These are phyloP conservation scores for Scolanthus callimorphus DNA, from an alignment of 92 coral and sea anemone genomes.

Conservation along the genomic window DNA sequence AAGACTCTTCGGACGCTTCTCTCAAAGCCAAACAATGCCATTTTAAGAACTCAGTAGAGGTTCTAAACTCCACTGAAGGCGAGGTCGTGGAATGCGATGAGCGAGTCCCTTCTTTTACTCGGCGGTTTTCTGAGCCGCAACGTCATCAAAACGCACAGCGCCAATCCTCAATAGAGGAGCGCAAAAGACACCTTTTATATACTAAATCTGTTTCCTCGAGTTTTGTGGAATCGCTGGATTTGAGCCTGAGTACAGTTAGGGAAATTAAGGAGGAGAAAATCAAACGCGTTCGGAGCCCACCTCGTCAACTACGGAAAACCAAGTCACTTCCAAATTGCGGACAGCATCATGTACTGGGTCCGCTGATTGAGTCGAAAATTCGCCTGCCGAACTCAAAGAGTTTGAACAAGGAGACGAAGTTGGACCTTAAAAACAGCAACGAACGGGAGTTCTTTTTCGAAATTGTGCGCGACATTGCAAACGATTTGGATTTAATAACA, in stretches of 20 bases:
- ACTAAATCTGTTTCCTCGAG: slow-evolving; percentile 69
- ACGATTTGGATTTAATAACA: slow-evolving; percentile 89
- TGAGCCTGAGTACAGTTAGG: slow-evolving; percentile 73
- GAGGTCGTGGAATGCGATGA: slow-evolving; percentile 43
- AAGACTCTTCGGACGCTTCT: slow-evolving; percentile 40
- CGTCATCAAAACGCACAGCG: slow-evolving; percentile 56
- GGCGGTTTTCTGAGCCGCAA: slow-evolving; percentile 79
- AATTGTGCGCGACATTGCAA: slow-evolving; percentile 97
- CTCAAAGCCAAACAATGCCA: slow-evolving; percentile 63
- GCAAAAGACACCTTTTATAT: slow-evolving; percentile 44
- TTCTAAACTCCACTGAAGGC: slow-evolving; percentile 59
- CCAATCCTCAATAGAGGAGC: slow-evolving; percentile 43
- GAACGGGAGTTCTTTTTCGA: slow-evolving; percentile 97
- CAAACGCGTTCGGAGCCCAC: slow-evolving; percentile 75
- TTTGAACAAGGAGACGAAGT: slow-evolving; percentile 86
- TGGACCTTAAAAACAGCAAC: slow-evolving; percentile 88
- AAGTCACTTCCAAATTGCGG: slow-evolving; percentile 92
- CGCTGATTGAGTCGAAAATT: slow-evolving; percentile 95
- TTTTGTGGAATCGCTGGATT: slow-evolving; percentile 78
- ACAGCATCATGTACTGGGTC: slow-evolving; percentile 87
- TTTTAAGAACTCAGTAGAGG: slow-evolving; percentile 78
- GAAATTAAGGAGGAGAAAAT: slow-evolving; percentile 73
- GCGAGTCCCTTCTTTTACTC: slow-evolving; percentile 27
- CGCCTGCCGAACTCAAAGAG: slow-evolving; percentile 85
- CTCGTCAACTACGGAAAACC: slow-evolving; percentile 81